phyloP scores from a whole-genome alignment of 2,888 invertebrate species.

The Tetragonisca angustula region DNA sequence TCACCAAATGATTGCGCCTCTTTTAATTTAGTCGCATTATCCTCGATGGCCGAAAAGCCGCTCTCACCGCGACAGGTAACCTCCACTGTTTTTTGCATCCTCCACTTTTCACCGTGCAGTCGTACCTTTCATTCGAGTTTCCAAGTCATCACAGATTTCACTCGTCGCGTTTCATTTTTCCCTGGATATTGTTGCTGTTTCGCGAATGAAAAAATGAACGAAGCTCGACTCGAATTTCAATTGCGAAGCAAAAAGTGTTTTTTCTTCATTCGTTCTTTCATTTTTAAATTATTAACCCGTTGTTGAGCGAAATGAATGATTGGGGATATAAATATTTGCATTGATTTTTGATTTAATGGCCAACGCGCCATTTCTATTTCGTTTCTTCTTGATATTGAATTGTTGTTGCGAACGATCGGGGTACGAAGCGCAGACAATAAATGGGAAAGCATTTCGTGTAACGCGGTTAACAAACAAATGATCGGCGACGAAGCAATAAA shows the following conservation, averaged over 20 bases:
- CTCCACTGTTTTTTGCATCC: background rate
- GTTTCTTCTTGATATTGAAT: background rate
- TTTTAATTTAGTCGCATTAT: background rate
- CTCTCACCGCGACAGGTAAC: background rate
- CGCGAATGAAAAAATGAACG: background rate
- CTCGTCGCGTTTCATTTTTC: no score
- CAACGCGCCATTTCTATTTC: background rate
- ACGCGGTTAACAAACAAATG: conserved; percentile 13
- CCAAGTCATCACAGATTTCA: background rate
- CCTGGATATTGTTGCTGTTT: background rate
- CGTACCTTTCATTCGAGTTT: background rate
- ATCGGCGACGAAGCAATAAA: conserved; percentile 5
- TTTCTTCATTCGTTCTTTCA: background rate
- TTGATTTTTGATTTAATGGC: background rate
- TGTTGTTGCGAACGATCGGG: background rate
- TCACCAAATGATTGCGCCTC: background rate
- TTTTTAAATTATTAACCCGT: background rate
- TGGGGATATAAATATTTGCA: background rate
- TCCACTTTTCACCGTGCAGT: no score
- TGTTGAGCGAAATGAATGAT: no score
- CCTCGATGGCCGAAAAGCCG: background rate
- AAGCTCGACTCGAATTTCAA: background rate
- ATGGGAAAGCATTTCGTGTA: background rate
- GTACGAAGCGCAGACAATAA: background rate
- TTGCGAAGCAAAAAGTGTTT: background rate